phyloP scores from a whole-genome alignment of 2,797 vertebrate genomes.

The Megaceryle alcyon region DNA sequence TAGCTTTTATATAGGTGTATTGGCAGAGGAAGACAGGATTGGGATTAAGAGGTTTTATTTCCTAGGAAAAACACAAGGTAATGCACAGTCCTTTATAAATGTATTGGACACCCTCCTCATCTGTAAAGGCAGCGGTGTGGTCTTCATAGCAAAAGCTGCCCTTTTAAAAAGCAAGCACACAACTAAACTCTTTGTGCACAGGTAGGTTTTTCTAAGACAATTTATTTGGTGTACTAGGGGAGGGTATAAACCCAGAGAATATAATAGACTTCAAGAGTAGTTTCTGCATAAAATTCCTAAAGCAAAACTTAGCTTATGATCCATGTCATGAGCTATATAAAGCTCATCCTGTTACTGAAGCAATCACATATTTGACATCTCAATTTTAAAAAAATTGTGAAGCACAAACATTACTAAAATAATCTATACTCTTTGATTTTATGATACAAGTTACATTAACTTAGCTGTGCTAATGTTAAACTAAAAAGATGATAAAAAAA shows the following conservation, averaged over 20 bases:
- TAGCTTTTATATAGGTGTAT: neutral
- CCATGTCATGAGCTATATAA: neutral
- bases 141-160: neutral
- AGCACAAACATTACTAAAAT: neutral
- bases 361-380: neutral
- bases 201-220: neutral
- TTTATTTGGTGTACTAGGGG: neutral
- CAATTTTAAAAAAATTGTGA: neutral
- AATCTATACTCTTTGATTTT: neutral
- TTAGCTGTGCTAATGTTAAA: neutral
- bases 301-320: neutral
- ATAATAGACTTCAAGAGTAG: neutral
- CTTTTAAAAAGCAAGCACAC: neutral
- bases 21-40: neutral
- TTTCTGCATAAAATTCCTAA: neutral
- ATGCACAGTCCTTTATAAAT: neutral
- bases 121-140: neutral
- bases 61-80: neutral
- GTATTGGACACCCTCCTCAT: neutral
- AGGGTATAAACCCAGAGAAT: neutral
- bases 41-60: neutral
- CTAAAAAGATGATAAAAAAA: neutral
- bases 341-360: neutral
- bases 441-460: neutral
- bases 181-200: neutral